phyloP scores from a whole-genome alignment of 2,113 vertebrate species.

The Suncus etruscus region DNA sequence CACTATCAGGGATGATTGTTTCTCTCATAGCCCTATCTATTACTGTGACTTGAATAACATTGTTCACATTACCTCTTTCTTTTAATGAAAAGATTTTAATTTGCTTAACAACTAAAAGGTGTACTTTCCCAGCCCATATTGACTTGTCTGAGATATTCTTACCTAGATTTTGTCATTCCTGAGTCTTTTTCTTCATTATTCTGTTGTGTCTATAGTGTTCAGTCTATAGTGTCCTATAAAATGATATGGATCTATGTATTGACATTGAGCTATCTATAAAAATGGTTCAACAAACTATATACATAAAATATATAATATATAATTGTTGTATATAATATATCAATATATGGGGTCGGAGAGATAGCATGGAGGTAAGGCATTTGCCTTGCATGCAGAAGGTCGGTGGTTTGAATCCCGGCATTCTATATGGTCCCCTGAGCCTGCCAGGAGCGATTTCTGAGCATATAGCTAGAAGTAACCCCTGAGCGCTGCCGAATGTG shows the following conservation, averaged over 20 bases:
- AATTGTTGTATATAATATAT: not conserved
- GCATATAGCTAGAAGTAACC: no score
- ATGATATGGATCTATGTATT: not conserved
- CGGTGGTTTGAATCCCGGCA: no score
- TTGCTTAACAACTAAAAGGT: not conserved
- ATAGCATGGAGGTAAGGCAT: no score
- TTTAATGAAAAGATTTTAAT: constrained; percentile 41
- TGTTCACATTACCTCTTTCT: constrained; percentile 27
- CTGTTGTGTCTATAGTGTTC: not conserved
- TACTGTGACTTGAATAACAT: not conserved
- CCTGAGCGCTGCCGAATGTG: no score
- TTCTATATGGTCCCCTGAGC: no score
- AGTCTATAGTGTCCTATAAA: not conserved
- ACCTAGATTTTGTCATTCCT: constrained; percentile 21
- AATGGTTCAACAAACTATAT: not conserved
- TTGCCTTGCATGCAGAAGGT: no score
- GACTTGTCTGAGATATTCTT: constrained; percentile 28
- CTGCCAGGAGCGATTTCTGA: no score
- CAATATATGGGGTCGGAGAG: no score
- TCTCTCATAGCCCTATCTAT: not conserved
- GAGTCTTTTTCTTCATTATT: constrained; percentile 8
- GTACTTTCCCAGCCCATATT: constrained; percentile 32
- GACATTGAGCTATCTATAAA: not conserved
- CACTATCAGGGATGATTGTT: not conserved
- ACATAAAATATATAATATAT: not conserved